A percentile compares a stretch with the other conserved stretches of the same genome.
These are phyloP conservation scores for Pseudorasbora parva DNA, from an alignment of 2,113 vertebrate species.

Conservation along the genomic window DNA sequence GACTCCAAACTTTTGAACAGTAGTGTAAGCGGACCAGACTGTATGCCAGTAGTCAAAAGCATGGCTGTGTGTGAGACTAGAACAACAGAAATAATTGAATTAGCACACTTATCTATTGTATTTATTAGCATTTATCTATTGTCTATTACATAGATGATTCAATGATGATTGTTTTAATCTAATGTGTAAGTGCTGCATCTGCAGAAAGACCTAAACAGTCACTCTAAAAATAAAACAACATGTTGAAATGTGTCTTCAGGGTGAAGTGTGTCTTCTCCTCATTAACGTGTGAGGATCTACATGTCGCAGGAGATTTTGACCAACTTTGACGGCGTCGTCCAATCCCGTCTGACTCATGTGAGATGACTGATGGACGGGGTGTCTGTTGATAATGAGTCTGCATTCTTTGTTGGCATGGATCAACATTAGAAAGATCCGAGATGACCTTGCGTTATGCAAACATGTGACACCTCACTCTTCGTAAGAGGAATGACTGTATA, in stretches of 20 bases:
- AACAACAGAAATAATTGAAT: not conserved
- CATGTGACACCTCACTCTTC: slow-evolving; percentile 37
- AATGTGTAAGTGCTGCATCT: not conserved
- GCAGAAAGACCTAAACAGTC: not conserved
- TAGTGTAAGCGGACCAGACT: not conserved
- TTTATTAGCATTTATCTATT: not conserved
- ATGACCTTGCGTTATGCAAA: slow-evolving; percentile 23
- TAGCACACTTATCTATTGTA: not conserved
- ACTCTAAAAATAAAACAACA: slow-evolving; percentile 3
- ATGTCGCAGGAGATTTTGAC: slow-evolving; percentile 9
- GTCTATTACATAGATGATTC: not conserved
- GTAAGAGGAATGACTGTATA: slow-evolving; percentile 55
- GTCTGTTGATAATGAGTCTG: slow-evolving; percentile 36
- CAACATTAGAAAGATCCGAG: slow-evolving; percentile 12
- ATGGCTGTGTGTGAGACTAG: not conserved
- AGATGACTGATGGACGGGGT: slow-evolving; percentile 27
- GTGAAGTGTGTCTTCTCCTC: not conserved
- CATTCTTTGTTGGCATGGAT: slow-evolving; percentile 23
- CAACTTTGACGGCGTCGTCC: slow-evolving; percentile 6
- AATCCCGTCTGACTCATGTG: slow-evolving; percentile 30
- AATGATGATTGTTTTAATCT: slow-evolving; percentile 9
- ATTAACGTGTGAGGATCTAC: slow-evolving; percentile 24
- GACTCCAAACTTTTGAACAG: not conserved
- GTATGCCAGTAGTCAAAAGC: not conserved
- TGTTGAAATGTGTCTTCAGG: slow-evolving; percentile 14